Evolutionary conservation across 1,140 invertebrate species (phyloP).

Genomic region (Gryon sp.): DNA sequence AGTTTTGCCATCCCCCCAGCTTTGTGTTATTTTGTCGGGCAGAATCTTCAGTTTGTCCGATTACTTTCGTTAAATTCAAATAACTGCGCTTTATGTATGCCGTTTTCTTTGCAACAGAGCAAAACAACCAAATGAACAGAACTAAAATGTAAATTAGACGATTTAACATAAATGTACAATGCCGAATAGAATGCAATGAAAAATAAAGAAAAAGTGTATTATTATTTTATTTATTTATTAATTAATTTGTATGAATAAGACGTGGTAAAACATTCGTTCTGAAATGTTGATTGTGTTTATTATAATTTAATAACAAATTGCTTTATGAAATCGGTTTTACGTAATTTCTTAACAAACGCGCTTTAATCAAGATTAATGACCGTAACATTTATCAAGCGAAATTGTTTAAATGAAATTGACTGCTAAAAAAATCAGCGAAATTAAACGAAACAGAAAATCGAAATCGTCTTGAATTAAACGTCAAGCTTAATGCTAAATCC

Average conservation of each 20-base stretch:
- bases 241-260: no score
- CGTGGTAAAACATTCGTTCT: no score
- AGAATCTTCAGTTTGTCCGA: slow-evolving; percentile 9
- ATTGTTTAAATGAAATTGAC: slow-evolving; percentile 6
- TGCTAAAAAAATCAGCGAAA: slow-evolving; percentile 2
- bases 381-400: background rate
- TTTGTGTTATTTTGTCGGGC: background rate
- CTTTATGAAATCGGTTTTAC: slow-evolving; percentile 1
- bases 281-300: background rate
- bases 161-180: no score
- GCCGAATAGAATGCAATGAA: no score
- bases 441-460: background rate
- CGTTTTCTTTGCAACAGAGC: no score
- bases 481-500: slow-evolving; percentile 7
- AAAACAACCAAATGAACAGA: no score
- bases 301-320: background rate
- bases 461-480: slow-evolving; percentile 4
- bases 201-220: no score
- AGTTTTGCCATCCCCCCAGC: slow-evolving; percentile 11
- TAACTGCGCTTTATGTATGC: slow-evolving; percentile 9
- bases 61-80: slow-evolving; percentile 7
- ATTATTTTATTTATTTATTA: no score
- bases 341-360: slow-evolving; percentile 14
- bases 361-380: slow-evolving; percentile 19
- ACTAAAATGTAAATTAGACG: no score